Conservation (phyloP, 2,888 invertebrate species). For the Yponomeuta malinellus region DNA sequence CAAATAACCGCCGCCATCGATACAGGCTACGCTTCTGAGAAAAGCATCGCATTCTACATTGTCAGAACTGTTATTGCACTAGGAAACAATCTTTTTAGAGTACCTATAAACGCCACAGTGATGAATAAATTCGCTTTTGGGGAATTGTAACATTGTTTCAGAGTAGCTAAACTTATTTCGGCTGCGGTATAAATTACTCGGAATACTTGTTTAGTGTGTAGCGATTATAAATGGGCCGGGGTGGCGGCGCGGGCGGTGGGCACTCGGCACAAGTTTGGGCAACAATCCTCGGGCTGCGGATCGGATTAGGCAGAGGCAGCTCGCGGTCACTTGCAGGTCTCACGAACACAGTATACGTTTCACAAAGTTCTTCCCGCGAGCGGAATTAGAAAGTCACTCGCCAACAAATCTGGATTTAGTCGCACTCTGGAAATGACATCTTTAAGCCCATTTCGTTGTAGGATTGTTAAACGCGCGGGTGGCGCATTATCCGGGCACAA, state of each 20-base stretch:
- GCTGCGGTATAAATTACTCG: constrained; percentile 68
- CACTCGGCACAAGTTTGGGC: constrained; percentile 55
- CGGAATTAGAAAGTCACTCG: constrained; percentile 72
- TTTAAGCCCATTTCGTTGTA: constrained; percentile 46
- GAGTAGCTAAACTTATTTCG: constrained; percentile 55
- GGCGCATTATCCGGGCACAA: constrained; percentile 42
- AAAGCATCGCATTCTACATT: constrained; percentile 7
- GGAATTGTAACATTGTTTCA: constrained; percentile 49
- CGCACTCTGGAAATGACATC: constrained; percentile 61
- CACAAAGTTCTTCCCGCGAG: constrained; percentile 61
- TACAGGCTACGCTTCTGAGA: constrained; percentile 2
- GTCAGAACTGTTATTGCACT: background rate
- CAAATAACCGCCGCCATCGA: constrained; percentile 6
- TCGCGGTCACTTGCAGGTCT: constrained; percentile 65
- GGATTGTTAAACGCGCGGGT: constrained; percentile 40
- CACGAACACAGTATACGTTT: constrained; percentile 71
- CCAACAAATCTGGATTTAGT: constrained; percentile 67
- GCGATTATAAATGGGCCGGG: constrained; percentile 48
- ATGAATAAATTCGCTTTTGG: background rate
- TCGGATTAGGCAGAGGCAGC: constrained; percentile 62
- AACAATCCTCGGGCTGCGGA: constrained; percentile 55
- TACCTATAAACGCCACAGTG: background rate
- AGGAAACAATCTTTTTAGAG: constrained; percentile 1
- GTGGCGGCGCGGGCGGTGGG: constrained; percentile 33
- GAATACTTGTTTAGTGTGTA: constrained; percentile 53